Conservation (phyloP, 2,113 vertebrate species). For the Anthoscopus minutus region DNA sequence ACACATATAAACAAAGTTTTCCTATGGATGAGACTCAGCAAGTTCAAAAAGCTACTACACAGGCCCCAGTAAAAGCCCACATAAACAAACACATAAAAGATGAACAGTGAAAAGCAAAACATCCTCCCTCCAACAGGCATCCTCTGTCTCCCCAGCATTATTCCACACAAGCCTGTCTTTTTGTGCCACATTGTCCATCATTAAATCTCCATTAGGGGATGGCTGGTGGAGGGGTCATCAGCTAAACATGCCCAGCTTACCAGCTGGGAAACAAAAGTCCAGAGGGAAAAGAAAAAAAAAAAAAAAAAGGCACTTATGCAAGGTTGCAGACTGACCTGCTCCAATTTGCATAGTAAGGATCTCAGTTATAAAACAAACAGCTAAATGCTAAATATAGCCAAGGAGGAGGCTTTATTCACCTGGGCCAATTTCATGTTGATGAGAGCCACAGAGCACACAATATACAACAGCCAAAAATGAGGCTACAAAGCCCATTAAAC, state of each 20-base stretch:
- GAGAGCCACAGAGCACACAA: not conserved
- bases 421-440: not conserved
- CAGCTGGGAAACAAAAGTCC: not conserved
- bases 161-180: not conserved
- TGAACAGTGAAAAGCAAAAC: not conserved
- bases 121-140: not conserved
- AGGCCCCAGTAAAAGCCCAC: not conserved
- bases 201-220: not conserved
- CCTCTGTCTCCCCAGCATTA: not conserved
- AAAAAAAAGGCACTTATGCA: not conserved
- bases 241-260: not conserved
- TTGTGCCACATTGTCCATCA: not conserved
- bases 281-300: not conserved
- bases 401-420: not conserved
- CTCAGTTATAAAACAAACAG: constrained; percentile 6
- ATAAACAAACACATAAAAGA: not conserved
- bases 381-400: not conserved
- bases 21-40: not conserved
- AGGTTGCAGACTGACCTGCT: constrained; percentile 18
- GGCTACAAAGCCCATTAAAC: not conserved
- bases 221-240: not conserved
- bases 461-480: accelerated
- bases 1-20: not conserved
- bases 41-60: not conserved
- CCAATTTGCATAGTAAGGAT: not conserved